Evolutionary conservation across 2,888 invertebrate species (phyloP), one percentile per base, ranked within the genome.

Genomic region (Lycocerus yunnanus): DNA sequence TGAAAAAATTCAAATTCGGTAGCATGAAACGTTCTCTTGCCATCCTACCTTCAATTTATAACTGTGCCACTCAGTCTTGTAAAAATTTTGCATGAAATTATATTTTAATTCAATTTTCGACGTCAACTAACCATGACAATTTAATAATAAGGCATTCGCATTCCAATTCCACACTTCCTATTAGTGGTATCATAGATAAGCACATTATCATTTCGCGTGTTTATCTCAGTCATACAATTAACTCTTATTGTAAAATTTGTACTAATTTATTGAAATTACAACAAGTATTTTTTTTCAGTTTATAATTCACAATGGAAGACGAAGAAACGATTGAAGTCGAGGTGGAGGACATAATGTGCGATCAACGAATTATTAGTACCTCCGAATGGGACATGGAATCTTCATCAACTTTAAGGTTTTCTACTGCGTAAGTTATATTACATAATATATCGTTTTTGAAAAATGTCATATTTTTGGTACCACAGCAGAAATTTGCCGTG

Each of bases 341-440:
- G 76, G 86, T 84, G 27, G 85, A 85, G 73, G 85, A 86, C 71
- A 84, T 85, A 66, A 85, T 86, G 85, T 83, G 83, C 70, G 86
- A 86, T 73, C 85, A 85, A 76, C 82, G 84, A 27, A 84, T 85
- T 58, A 81, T 85, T 63, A n/a, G 43, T 43, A 80, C 82, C 3
- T 80, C 82, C 2, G 84, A 85, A 74, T 73, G 84, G 24, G 81
- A 82, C 59, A 77, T 79, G 3, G 80, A 80, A 15, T 77, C 79
- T 27, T 80, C 81, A 15, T 81, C 84, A 3, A 78, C 79, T 69
- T 70, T 82, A 21, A 80, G 82, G 58, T 72, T 84, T 66, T 82
- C 85, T 13, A 80, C 80, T 20, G 83, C 82, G 86, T 86, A 81
- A 85, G 84, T 82, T 58, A 15, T 13, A 14, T 21, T 59, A 65